Conservation (phyloP, 2,113 vertebrate genomes). For the Perccottus glenii region DNA sequence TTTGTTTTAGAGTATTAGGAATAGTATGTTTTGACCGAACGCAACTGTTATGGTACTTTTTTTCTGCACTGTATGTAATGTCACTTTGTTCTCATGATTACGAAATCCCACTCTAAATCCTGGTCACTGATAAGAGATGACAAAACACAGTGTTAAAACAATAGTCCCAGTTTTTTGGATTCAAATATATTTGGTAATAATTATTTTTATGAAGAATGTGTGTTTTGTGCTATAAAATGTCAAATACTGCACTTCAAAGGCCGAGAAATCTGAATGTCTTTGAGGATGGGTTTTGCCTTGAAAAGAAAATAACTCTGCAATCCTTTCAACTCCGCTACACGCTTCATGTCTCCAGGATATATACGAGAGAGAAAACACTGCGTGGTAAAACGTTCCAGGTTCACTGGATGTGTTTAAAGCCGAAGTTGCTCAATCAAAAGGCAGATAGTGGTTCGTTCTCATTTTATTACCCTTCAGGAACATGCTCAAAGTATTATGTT, state of each 20-base stretch:
- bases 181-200: neutral
- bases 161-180: neutral
- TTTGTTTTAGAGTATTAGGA: no score
- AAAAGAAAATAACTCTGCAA: conserved; percentile 36
- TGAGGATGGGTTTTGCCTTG: conserved; percentile 6
- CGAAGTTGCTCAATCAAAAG: conserved; percentile 60
- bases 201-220: neutral
- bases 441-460: conserved; percentile 55
- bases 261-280: conserved; percentile 26
- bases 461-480: conserved; percentile 66
- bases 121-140: neutral
- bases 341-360: conserved; percentile 38
- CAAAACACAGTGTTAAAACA: neutral
- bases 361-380: conserved; percentile 36
- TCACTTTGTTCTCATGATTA: neutral
- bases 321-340: conserved; percentile 38
- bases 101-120: neutral
- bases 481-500: conserved; percentile 71
- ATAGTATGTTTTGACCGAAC: neutral
- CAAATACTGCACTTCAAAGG: conserved; percentile 39
- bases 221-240: conserved; percentile 16
- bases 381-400: conserved; percentile 43
- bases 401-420: conserved; percentile 52
- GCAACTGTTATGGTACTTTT: no score
- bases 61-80: no score